Conservation (phyloP, 1,140 invertebrate genomes). For the Rhagoletis zephyria region DNA sequence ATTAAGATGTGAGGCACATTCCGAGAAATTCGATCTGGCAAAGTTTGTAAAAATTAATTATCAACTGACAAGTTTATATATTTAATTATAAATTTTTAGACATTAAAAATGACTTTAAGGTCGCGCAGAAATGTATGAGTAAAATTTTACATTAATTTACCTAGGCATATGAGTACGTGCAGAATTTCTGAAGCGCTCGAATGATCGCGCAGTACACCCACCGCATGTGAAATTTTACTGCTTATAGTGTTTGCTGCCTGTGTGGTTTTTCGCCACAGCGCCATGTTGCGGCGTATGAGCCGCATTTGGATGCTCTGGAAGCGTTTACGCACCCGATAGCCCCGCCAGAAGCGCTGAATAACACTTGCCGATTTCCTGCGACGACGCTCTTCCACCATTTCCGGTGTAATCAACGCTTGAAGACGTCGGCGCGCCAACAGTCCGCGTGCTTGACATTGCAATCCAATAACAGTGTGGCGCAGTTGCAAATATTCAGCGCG, state of each 20-base stretch:
- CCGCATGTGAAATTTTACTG: conserved; percentile 63
- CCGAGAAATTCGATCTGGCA: conserved; percentile 68
- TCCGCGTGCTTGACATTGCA: conserved; percentile 74
- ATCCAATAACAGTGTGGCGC: conserved; percentile 63
- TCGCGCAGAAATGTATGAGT: no score
- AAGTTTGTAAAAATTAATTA: conserved; percentile 34
- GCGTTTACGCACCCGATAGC: conserved; percentile 74
- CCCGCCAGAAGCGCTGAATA: conserved; percentile 81
- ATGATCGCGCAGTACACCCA: conserved; percentile 65
- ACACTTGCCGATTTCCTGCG: conserved; percentile 76
- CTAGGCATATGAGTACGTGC: conserved; percentile 64
- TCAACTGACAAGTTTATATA: background rate
- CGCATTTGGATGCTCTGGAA: conserved; percentile 67
- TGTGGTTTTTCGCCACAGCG: conserved; percentile 73
- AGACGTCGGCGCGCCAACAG: conserved; percentile 74
- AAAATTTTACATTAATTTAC: conserved; percentile 58
- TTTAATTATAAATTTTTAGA: background rate
- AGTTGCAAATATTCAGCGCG: conserved; percentile 61
- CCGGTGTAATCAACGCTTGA: conserved; percentile 73
- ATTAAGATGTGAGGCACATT: conserved; percentile 70
- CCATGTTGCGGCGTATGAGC: conserved; percentile 74
- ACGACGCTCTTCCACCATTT: conserved; percentile 73
- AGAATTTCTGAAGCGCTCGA: conserved; percentile 66
- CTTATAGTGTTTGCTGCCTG: conserved; percentile 73
- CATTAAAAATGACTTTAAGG: conserved; percentile 23